Evolutionary conservation across 2,113 vertebrate genomes (phyloP), one percentile per base, ranked within the genome.

Genomic region (Microtus oregoni): DNA sequence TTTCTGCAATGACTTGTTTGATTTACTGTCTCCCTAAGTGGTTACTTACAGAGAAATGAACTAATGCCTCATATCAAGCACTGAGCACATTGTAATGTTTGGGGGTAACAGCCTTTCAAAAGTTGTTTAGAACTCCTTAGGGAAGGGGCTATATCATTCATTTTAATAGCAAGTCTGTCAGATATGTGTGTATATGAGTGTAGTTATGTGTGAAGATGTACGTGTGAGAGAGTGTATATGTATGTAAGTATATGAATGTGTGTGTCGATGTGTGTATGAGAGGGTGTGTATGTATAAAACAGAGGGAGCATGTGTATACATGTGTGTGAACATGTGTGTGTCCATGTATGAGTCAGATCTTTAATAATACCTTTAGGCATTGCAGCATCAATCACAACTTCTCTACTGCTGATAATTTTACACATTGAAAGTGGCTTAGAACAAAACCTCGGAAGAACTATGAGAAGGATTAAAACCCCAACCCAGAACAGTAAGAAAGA

Each of bases 91-190:
- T n/a, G 30, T 77, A n/a, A 88, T 41, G 44, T 72, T 82, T 85
- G 28, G 68, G 12, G 24, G 7, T 52, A 93, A 79, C 67, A n/a
- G 19, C 4, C 7, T 92, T 94, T 96, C 50, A 26, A 32, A 19
- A 68, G 55, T 93, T 89, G 26, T 76, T 92, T 87, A 94, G 76
- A 52, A 91, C 26, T 87, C 70, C 24, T 67, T 55, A 75, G 14
- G 35, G 19, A 92, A 79, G 1, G 22, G 38, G 55, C 19, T 55
- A 72, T 58, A 47, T 88, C 90, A 8, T 87, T 87, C 44, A 44
- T 73, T 76, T 90, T 63, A 77, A n/a, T 90, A 81, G 86, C 67
- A 72, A 85, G 63, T 14, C 17, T 83, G 3, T 70, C 95, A 86
- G 10, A 1, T 50, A 30, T 22, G 35, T 87, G 22, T 38, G 14